These are phyloP conservation scores for Petromus typicus DNA, from an alignment of 2,113 vertebrate species.

Conservation along the genomic window DNA sequence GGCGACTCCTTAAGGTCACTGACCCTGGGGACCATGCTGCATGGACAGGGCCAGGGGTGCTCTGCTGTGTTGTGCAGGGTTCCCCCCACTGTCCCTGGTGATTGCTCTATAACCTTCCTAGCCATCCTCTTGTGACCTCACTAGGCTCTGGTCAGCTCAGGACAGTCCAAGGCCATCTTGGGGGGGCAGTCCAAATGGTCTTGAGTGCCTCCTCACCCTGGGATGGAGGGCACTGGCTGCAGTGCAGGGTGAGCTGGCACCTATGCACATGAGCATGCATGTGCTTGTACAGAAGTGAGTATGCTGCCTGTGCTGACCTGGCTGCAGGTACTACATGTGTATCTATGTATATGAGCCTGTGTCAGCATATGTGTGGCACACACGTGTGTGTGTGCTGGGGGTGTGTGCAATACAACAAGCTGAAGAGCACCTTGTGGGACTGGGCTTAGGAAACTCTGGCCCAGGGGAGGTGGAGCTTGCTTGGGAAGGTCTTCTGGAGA, in stretches of 20 bases:
- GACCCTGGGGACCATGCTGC: neutral
- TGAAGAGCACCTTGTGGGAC: neutral
- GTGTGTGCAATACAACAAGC: neutral
- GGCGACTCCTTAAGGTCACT: neutral
- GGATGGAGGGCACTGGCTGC: neutral
- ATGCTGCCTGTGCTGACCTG: neutral
- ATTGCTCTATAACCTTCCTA: fast-evolving
- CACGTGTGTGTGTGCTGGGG: neutral
- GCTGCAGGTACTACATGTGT: too few relatives aligned
- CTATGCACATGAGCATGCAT: too few relatives aligned
- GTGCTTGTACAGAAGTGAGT: neutral
- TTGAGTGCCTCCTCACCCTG: neutral
- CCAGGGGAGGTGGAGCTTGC: neutral
- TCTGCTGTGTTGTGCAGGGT: neutral
- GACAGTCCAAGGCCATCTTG: neutral
- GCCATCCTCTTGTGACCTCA: neutral
- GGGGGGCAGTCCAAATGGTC: neutral
- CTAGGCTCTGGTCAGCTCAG: neutral
- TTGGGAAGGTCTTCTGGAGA: neutral
- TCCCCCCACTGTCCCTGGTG: neutral
- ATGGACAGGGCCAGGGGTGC: fast-evolving
- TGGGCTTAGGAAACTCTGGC: neutral
- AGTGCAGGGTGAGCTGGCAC: neutral
- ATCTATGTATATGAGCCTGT: too few relatives aligned
- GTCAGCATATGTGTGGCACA: neutral